Percentiles rank a stretch among this genome's conserved stretches.
These are phyloP conservation scores for Dasyurus viverrinus DNA, from an alignment of 2,113 vertebrate genomes.

Conservation along the genomic window DNA sequence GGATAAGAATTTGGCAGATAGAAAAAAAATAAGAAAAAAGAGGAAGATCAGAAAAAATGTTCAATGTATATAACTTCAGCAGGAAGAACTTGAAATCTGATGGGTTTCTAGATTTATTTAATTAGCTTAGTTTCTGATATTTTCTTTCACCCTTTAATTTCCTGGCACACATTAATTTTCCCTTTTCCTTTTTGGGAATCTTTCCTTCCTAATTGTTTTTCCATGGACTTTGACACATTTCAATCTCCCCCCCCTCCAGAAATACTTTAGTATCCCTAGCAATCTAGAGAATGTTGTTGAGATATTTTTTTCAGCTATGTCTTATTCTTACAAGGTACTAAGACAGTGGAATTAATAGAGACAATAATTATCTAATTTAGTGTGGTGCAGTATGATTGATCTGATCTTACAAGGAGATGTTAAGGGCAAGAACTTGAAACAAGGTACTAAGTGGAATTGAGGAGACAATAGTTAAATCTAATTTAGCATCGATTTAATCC, in stretches of 20 bases:
- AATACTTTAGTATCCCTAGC: background rate
- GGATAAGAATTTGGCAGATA: background rate
- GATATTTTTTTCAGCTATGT: too few relatives aligned
- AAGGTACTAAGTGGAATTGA: too few relatives aligned
- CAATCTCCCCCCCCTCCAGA: background rate
- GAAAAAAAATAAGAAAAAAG: background rate
- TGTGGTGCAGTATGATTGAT: too few relatives aligned
- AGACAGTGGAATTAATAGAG: too few relatives aligned
- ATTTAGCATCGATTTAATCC: too few relatives aligned
- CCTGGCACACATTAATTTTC: background rate
- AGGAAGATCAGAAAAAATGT: background rate
- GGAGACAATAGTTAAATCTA: too few relatives aligned
- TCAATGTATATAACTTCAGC: background rate
- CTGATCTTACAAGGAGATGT: too few relatives aligned
- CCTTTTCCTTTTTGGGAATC: background rate
- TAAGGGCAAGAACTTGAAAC: too few relatives aligned
- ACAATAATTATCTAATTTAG: too few relatives aligned
- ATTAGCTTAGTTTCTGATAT: background rate
- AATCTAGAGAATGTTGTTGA: background rate
- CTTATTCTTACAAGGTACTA: too few relatives aligned
- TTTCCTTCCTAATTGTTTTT: background rate
- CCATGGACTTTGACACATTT: background rate
- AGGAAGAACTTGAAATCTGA: background rate
- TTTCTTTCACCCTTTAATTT: background rate
- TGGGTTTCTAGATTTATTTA: background rate